These are phyloP conservation scores for Spea bombifrons DNA, from an alignment of 2,113 vertebrate genomes.

Conservation along the genomic window DNA sequence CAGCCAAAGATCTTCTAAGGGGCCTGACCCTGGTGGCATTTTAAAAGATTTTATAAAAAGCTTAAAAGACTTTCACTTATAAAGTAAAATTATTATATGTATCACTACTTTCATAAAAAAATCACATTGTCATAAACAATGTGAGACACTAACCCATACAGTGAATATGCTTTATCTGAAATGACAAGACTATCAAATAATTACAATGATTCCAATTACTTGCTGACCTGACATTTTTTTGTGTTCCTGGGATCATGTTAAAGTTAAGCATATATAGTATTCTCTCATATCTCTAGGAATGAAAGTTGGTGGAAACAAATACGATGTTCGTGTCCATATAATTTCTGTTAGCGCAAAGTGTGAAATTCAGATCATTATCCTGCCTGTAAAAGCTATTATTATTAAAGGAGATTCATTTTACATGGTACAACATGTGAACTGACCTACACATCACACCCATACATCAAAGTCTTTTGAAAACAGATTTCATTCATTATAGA, in stretches of 20 bases:
- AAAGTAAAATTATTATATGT: slow-evolving; percentile 25
- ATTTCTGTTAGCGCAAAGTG: background rate
- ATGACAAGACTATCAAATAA: no score
- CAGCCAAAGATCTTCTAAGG: slow-evolving; percentile 18
- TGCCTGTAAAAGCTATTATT: background rate
- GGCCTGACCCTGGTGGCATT: background rate
- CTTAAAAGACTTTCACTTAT: slow-evolving; percentile 17
- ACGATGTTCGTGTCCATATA: background rate
- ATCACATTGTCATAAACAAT: slow-evolving; percentile 6
- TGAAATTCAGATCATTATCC: slow-evolving; percentile 15
- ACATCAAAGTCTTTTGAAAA: slow-evolving; percentile 28
- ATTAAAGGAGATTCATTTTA: slow-evolving; percentile 19
- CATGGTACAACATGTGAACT: slow-evolving; percentile 20
- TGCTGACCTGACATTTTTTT: background rate
- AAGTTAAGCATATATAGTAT: background rate
- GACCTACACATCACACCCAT: slow-evolving; percentile 22
- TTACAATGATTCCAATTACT: background rate
- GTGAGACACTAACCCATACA: slow-evolving; percentile 12
- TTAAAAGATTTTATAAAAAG: slow-evolving; percentile 18
- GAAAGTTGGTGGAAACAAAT: background rate
- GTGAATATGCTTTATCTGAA: no score
- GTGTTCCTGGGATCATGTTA: background rate
- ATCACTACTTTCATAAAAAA: slow-evolving; percentile 8
- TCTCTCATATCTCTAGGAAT: background rate
- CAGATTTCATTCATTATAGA: slow-evolving; percentile 28